Percentiles rank a stretch among this genome's conserved stretches.
Conservation (phyloP, 2,113 vertebrate species). For the Aphelocoma coerulescens region DNA sequence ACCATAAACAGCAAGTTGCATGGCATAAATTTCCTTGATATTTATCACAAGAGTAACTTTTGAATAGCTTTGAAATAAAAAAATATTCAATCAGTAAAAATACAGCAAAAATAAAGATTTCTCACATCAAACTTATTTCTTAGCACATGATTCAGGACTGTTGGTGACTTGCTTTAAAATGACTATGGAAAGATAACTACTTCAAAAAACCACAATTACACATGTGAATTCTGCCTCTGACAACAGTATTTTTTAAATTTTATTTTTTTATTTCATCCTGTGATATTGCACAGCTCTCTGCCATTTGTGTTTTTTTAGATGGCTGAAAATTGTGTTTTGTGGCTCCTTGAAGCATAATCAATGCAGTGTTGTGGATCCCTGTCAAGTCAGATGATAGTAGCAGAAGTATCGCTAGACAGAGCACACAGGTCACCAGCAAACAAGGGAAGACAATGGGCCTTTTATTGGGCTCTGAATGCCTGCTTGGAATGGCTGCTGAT, state of each 20-base stretch:
- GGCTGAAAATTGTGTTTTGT: not conserved
- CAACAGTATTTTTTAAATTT: not conserved
- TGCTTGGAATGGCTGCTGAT: not conserved
- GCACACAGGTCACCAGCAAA: conserved; percentile 18
- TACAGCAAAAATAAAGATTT: not conserved
- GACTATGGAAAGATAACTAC: not conserved
- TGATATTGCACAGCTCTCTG: not conserved
- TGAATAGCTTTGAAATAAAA: not conserved
- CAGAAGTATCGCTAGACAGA: conserved; percentile 34
- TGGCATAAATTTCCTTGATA: not conserved
- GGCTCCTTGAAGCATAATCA: not conserved
- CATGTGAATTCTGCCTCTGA: not conserved
- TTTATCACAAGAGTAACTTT: not conserved
- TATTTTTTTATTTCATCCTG: not conserved
- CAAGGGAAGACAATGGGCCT: not conserved
- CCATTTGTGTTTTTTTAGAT: not conserved
- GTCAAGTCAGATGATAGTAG: conserved; percentile 46
- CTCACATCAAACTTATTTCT: not conserved
- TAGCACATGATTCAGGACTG: not conserved
- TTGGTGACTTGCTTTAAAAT: not conserved
- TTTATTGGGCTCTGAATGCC: conserved; percentile 33
- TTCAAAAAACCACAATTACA: not conserved
- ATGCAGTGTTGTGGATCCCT: not conserved
- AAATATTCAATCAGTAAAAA: not conserved
- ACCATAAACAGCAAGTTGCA: not conserved